Conservation (phyloP, 2,113 vertebrate genomes). For the Uria lomvia region DNA sequence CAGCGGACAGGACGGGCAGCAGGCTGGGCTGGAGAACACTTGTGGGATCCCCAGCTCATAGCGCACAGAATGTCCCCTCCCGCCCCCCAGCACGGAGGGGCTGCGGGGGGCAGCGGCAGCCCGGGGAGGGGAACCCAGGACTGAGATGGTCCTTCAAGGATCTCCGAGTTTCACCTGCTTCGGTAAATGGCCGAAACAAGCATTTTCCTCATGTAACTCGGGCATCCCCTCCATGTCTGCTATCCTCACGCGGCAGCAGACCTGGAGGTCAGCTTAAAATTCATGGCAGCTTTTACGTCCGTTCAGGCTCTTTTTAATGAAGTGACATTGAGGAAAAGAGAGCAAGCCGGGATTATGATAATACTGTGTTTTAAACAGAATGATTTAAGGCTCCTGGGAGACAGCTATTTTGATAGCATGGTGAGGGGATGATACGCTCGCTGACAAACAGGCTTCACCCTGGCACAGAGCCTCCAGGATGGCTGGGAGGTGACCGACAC, state of each 20-base stretch:
- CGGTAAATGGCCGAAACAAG: neutral
- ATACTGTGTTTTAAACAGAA: neutral
- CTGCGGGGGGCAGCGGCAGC: neutral
- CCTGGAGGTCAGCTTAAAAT: neutral
- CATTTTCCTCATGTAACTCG: neutral
- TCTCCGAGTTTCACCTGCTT: neutral
- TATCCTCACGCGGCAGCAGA: neutral
- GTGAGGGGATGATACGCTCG: neutral
- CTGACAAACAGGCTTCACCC: neutral
- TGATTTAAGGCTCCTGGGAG: neutral
- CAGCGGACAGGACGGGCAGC: neutral
- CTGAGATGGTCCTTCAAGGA: neutral
- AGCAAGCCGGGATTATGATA: neutral
- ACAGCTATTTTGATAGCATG: neutral
- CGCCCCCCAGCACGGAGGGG: too few species aligned
- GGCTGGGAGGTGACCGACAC: too few species aligned
- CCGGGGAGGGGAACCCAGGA: accelerated
- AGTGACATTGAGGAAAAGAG: neutral
- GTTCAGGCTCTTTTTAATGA: neutral
- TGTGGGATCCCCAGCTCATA: too few species aligned
- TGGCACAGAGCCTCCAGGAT: accelerated
- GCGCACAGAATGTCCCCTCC: neutral
- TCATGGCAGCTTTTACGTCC: neutral
- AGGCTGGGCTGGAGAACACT: too few species aligned
- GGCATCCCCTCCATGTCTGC: neutral